phyloP scores from a whole-genome alignment of 2,113 vertebrate genomes.

The Hyaena hyaena region DNA sequence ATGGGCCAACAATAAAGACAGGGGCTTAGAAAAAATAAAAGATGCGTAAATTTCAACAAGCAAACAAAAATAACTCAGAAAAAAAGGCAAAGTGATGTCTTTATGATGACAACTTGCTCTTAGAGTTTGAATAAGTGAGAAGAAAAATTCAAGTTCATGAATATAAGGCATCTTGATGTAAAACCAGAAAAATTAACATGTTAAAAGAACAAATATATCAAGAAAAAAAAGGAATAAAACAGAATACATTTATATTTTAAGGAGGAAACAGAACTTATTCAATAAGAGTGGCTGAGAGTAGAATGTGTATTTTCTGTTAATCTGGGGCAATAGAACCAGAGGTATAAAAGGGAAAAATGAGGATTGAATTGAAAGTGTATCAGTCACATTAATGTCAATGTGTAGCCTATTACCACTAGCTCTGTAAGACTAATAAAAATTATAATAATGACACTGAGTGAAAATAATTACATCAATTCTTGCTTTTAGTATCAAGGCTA shows the following conservation, averaged over 20 bases:
- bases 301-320: not conserved
- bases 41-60: not conserved
- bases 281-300: not conserved
- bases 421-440: not conserved
- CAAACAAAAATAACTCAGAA: conserved; percentile 18
- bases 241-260: not conserved
- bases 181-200: not conserved
- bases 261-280: not conserved
- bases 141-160: not conserved
- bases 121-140: not conserved
- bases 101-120: not conserved
- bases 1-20: not conserved
- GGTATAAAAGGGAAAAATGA: not conserved
- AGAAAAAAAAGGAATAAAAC: not conserved
- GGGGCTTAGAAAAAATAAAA: not conserved
- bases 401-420: not conserved
- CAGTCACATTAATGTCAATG: not conserved
- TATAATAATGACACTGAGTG: not conserved
- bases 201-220: not conserved
- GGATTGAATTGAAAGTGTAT: not conserved
- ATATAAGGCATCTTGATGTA: not conserved
- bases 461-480: not conserved
- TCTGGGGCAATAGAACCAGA: not conserved
- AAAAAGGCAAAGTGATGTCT: not conserved
- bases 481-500: not conserved